Evolutionary conservation across 2,113 vertebrate species (phyloP), one percentile per base, ranked within the genome.

Genomic region (Echinops telfairi): DNA sequence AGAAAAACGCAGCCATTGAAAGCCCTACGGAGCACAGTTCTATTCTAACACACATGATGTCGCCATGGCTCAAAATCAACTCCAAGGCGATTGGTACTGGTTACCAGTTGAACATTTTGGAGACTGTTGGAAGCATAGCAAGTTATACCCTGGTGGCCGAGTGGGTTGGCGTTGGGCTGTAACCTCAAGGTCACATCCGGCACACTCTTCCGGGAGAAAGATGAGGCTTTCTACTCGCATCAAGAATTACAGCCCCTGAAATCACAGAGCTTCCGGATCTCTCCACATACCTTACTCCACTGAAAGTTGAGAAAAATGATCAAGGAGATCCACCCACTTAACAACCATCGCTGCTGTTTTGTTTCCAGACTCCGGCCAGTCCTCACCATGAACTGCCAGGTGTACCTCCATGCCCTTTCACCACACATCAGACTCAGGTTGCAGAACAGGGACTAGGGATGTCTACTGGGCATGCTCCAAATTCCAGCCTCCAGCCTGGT

Each of bases 301-400:
- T 81, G 53, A 53, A 53, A 53, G 12, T 53, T 53, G 47, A 75
- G 75, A 31, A 85, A 86, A 58, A 73, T 20, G 33, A 88, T 73
- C 62, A 83, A 92, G 92, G 66, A 8, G 9, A 68, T 57, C 64
- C 83, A 75, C 43, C 57, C 75, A 58, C 40, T 78, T 78, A 75
- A 87, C 78, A 93, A 64, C 81, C 43, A 71, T 71, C 70, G 81
- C 17, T 68, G 57, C 27, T 75, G 36, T 90, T 94, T 93, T 66
- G 16, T 88, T 75, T 71, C 43, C 20, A 86, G 43, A 29, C 40
- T 89, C 68, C 68, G 68, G 66, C 84, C 36, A 77, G 83, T 16
- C 53, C 62, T 68, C n/a, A 47, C 31, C 23, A 10, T 53, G 29
- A 92, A 58, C 64, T 76, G 75, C 29, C 86, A 62, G 47, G n/a